Evolutionary conservation across 53 echinoderm and acorn worm genomes (phyloP), one percentile per base, ranked within the genome.

Genomic region (Antedon mediterranea): DNA sequence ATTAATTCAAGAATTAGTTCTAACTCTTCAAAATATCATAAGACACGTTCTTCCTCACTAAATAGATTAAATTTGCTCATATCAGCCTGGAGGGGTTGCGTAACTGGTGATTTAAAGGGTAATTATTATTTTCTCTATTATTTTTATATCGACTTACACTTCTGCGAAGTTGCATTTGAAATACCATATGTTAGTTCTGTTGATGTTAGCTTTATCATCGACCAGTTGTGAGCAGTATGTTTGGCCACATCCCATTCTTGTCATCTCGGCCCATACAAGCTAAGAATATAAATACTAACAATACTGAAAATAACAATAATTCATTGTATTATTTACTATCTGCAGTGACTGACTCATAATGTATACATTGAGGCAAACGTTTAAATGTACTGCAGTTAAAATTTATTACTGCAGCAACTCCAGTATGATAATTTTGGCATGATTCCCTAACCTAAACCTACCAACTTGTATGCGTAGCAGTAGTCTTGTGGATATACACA

Each of bases 101-200:
- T n/a, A n/a, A n/a, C n/a, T n/a, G n/a, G n/a, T n/a, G n/a, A n/a
- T n/a, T n/a, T n/a, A n/a, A n/a, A n/a, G n/a, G n/a, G n/a, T n/a
- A n/a, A n/a, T n/a, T n/a, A n/a, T n/a, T n/a, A n/a, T n/a, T n/a
- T n/a, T n/a, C n/a, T n/a, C n/a, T n/a, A n/a, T n/a, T n/a, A n/a
- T n/a, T n/a, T n/a, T n/a, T n/a, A n/a, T n/a, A n/a, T n/a, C n/a
- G n/a, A 85, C 77, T 44, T 81, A 88, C 88, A 88, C 72, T 14
- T 88, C 71, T 27, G 72, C 81, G 34, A 79, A 85, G 32, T 81
- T 81, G 78, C 88, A 88, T 34, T 88, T 88, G 81, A 84, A 88
- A 72, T 88, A 88, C 26, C 84, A 71, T 30, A 78, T 72, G 72
- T 88, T 71, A 13, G 77, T 28, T 70, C 71, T 76, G 6, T 74